Percentiles rank a stretch among this genome's conserved stretches.
These are phyloP conservation scores for Stramonita haemastoma DNA, from an alignment of 2,888 invertebrate species.

Conservation along the genomic window DNA sequence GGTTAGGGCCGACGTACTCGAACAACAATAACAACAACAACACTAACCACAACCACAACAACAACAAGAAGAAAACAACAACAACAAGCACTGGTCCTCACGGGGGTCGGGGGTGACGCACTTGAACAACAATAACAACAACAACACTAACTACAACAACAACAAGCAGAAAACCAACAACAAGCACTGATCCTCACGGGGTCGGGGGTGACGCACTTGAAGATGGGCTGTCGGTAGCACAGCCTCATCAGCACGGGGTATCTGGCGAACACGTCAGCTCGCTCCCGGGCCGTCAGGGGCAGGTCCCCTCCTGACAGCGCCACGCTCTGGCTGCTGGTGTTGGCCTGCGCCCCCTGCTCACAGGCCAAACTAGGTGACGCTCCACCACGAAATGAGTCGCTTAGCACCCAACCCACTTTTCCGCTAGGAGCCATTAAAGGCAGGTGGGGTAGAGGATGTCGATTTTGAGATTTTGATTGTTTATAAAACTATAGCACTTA, in stretches of 20 bases:
- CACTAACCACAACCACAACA: too few species aligned
- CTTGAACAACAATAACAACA: not conserved
- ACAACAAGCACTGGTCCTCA: not conserved
- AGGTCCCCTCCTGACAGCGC: constrained; percentile 14
- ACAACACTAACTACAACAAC: not conserved
- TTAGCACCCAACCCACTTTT: too few species aligned
- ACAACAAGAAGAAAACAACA: too few species aligned
- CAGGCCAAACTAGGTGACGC: too few species aligned
- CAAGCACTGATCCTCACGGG: not conserved
- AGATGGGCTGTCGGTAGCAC: constrained; percentile 30
- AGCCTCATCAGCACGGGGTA: constrained; percentile 24
- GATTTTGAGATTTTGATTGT: too few species aligned
- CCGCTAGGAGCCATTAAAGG: too few species aligned
- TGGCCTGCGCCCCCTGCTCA: too few species aligned
- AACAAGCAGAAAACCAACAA: not conserved
- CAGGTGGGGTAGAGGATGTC: too few species aligned
- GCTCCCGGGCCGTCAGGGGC: constrained; percentile 5
- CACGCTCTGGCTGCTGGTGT: not conserved
- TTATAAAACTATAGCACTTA: too few species aligned
- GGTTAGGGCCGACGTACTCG: not conserved
- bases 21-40: not conserved
- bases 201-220: not conserved
- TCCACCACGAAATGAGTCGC: too few species aligned
- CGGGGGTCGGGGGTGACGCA: constrained; percentile 2
- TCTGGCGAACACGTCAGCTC: not conserved